These are phyloP conservation scores for Tetrax tetrax DNA, from an alignment of 2,113 vertebrate species.

Conservation along the genomic window DNA sequence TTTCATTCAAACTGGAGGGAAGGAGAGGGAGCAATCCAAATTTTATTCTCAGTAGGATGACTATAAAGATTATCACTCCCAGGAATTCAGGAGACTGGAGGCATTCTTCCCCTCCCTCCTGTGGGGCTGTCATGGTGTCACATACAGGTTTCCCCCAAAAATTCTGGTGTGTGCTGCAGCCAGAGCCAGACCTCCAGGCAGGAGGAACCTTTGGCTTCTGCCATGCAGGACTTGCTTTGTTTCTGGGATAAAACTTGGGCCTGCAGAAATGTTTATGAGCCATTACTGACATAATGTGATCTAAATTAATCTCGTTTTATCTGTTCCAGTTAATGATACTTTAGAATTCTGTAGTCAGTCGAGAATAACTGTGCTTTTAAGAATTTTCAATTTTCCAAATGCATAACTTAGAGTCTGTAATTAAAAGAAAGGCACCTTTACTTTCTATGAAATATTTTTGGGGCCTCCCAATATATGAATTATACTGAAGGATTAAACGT, in stretches of 20 bases:
- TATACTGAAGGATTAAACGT: background rate
- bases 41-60: background rate
- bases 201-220: background rate
- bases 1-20: background rate
- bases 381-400: constrained; percentile 16
- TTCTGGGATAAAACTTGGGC: background rate
- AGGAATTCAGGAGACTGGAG: background rate
- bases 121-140: background rate
- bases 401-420: constrained; percentile 19
- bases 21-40: background rate
- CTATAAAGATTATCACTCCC: background rate
- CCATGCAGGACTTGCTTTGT: background rate
- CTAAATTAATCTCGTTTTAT: constrained; percentile 52
- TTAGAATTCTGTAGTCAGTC: constrained; percentile 10
- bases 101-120: background rate
- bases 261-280: constrained; percentile 32
- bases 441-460: constrained; percentile 21
- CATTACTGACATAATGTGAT: constrained; percentile 3
- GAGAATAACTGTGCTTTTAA: constrained; percentile 12
- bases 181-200: background rate
- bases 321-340: constrained; percentile 16
- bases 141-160: background rate
- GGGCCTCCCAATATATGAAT: background rate
- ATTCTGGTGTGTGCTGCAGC: background rate
- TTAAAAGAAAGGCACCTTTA: constrained; percentile 51